phyloP scores from a whole-genome alignment of 2,888 invertebrate genomes.

The Ormyrus nitidulus region DNA sequence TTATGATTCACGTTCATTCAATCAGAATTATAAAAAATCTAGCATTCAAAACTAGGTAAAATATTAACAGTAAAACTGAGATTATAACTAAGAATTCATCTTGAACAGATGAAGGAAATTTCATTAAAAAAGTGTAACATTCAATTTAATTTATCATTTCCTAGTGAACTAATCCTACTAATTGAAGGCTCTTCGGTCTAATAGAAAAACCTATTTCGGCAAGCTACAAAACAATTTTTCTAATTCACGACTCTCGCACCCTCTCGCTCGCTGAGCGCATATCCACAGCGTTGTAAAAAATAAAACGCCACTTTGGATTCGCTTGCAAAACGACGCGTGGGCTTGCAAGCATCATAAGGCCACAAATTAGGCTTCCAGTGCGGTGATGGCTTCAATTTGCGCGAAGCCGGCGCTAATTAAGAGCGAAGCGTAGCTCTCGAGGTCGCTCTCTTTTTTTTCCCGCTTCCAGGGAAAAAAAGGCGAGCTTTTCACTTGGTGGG shows the following conservation, averaged over 20 bases:
- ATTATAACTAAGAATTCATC: too few species aligned
- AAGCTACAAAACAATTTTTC: too few species aligned
- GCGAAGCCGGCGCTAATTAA: slow-evolving; percentile 35
- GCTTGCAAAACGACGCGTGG: too few species aligned
- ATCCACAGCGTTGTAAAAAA: neutral
- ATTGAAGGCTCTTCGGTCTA: too few species aligned
- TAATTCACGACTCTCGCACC: neutral
- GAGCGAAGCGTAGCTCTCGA: slow-evolving; percentile 1
- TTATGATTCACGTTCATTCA: neutral
- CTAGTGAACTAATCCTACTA: too few species aligned
- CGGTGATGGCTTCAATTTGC: slow-evolving; percentile 34
- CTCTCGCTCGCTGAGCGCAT: too few species aligned
- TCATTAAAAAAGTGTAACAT: too few species aligned
- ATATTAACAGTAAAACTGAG: neutral
- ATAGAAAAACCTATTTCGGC: too few species aligned
- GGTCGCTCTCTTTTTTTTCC: slow-evolving; percentile 1
- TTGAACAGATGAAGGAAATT: too few species aligned
- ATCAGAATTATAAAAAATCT: neutral
- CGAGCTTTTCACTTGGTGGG: too few species aligned
- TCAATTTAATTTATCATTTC: too few species aligned
- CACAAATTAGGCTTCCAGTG: slow-evolving; percentile 41
- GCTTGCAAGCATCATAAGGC: slow-evolving; percentile 3
- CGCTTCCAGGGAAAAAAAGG: slow-evolving; percentile 20
- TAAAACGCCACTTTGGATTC: neutral
- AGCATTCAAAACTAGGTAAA: neutral